Evolutionary conservation across 2,113 vertebrate genomes (phyloP).

Genomic region (Dipodomys ordii): DNA sequence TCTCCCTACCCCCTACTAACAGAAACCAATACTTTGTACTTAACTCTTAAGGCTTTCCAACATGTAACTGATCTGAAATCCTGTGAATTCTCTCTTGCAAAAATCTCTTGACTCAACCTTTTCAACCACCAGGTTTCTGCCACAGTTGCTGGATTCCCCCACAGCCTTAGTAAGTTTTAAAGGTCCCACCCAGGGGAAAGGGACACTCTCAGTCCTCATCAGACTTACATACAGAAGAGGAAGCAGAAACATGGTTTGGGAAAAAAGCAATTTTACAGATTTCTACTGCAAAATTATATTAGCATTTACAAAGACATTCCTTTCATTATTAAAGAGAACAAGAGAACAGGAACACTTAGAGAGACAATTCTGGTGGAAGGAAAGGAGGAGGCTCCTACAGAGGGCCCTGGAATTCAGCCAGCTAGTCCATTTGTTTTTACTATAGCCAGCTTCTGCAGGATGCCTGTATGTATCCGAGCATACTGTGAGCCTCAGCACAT

Average conservation of each 20-base stretch:
- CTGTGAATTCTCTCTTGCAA: background rate
- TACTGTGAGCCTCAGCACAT: background rate
- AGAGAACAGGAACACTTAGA: background rate
- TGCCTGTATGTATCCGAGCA: background rate
- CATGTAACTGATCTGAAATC: background rate
- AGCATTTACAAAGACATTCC: background rate
- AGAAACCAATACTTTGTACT: background rate
- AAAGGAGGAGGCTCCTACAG: background rate
- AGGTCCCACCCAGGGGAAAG: background rate
- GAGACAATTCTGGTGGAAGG: background rate
- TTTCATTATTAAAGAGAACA: background rate
- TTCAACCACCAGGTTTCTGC: background rate
- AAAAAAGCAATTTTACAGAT: background rate
- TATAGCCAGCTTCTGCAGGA: background rate
- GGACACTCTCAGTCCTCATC: slow-evolving; percentile 1
- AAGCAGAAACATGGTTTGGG: background rate
- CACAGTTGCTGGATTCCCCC: too few relatives aligned
- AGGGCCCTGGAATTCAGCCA: background rate
- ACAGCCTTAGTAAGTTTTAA: background rate
- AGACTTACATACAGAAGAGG: background rate
- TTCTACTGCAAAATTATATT: background rate
- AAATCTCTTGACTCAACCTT: background rate
- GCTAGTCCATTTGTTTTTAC: background rate
- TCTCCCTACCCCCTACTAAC: background rate
- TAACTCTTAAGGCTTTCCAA: background rate